Evolutionary conservation across 1,140 invertebrate genomes (phyloP).

Genomic region (Ceratoteleas bidentatus): DNA sequence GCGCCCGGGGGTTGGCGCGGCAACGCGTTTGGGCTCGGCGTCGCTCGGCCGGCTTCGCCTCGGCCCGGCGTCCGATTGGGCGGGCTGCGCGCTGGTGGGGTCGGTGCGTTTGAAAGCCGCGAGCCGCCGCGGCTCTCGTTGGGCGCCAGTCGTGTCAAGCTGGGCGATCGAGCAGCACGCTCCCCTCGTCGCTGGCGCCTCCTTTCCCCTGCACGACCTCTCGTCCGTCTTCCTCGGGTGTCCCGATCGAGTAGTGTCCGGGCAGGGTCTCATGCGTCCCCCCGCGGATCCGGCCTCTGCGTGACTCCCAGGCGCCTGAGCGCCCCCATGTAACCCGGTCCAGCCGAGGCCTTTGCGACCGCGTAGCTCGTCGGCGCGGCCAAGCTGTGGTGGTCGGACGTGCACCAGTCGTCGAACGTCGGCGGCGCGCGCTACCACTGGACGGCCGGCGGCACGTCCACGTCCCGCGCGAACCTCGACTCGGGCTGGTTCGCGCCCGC

Average conservation of each 20-base stretch:
- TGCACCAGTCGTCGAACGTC: slow-evolving; percentile 62
- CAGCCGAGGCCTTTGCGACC: no score
- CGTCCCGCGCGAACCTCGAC: slow-evolving; percentile 35
- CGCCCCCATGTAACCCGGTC: no score
- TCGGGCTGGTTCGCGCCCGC: slow-evolving; percentile 60
- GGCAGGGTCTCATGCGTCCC: no score
- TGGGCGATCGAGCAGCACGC: slow-evolving; percentile 81
- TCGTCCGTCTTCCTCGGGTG: no score
- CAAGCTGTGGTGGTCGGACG: slow-evolving; percentile 75
- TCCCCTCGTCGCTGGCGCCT: slow-evolving; percentile 79
- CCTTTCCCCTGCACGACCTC: no score
- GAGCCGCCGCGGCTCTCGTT: slow-evolving; percentile 56
- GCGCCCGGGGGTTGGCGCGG: slow-evolving; percentile 10
- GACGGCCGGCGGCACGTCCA: slow-evolving; percentile 36
- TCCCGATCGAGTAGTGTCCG: no score
- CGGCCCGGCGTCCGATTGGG: slow-evolving; percentile 68
- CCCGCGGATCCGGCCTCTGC: no score
- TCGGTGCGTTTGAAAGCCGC: slow-evolving; percentile 76
- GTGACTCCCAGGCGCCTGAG: no score
- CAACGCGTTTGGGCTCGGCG: slow-evolving; percentile 58
- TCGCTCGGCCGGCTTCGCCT: slow-evolving; percentile 26
- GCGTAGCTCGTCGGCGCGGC: slow-evolving; percentile 46
- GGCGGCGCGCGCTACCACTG: slow-evolving; percentile 61
- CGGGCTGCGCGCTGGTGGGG: slow-evolving; percentile 43
- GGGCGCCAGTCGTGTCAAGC: slow-evolving; percentile 81